Evolutionary conservation across 2,888 invertebrate species (phyloP).

Genomic region (Electrophaes corylata): DNA sequence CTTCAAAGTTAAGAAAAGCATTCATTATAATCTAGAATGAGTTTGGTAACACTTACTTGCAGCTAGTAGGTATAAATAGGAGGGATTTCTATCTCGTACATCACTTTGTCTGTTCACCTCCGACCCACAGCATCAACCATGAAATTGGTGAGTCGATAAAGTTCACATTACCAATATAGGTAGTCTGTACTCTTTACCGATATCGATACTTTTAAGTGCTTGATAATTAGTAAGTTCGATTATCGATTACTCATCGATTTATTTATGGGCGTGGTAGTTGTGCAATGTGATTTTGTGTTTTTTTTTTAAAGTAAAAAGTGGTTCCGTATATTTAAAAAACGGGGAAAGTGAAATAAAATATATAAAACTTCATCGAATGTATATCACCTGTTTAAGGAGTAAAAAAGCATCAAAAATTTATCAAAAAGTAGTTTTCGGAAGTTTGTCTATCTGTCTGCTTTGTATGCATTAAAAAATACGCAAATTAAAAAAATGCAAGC

Average conservation of each 20-base stretch:
- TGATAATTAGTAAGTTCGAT: not conserved
- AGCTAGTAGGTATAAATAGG: constrained; percentile 63
- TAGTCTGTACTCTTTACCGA: constrained; percentile 19
- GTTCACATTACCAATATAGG: constrained; percentile 10
- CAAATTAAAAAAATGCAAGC: too few relatives aligned
- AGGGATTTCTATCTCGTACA: constrained; percentile 48
- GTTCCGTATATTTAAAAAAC: constrained; percentile 13
- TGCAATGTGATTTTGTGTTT: constrained; percentile 33
- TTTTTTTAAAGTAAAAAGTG: constrained; percentile 20
- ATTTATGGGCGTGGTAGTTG: constrained; percentile 27
- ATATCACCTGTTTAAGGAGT: too few relatives aligned
- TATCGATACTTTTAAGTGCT: too few relatives aligned
- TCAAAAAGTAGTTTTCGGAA: too few relatives aligned
- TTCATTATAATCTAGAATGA: constrained; percentile 69
- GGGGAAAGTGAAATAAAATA: constrained; percentile 9
- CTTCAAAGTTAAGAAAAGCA: constrained; percentile 67
- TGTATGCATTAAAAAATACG: too few relatives aligned
- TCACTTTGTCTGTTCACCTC: constrained; percentile 72
- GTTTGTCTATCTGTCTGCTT: too few relatives aligned
- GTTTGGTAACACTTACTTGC: constrained; percentile 66
- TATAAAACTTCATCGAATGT: too few relatives aligned
- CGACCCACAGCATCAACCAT: constrained; percentile 65
- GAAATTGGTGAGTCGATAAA: constrained; percentile 71
- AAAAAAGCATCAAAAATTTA: too few relatives aligned
- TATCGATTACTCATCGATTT: not conserved